Evolutionary conservation across 1,140 invertebrate species (phyloP).

Genomic region (Pomacea maculata): DNA sequence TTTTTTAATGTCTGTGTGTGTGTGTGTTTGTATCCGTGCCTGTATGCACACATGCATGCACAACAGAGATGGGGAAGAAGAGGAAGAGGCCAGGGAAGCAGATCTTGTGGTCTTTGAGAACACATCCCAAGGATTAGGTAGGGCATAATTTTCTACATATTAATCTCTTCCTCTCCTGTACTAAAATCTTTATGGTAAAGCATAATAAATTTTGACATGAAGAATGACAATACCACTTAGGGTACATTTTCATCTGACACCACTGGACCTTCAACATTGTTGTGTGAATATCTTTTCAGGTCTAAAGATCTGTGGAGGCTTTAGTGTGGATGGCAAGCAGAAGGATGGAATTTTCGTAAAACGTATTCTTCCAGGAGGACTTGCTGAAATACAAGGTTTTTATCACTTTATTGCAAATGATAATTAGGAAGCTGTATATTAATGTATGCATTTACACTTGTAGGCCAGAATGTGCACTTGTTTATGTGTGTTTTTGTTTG

Average conservation of each 20-base stretch:
- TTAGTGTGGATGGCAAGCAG: constrained; percentile 49
- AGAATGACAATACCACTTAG: neutral
- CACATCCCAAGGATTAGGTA: constrained; percentile 56
- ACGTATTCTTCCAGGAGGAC: constrained; percentile 53
- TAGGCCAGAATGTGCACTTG: neutral
- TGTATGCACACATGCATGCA: constrained; percentile 1
- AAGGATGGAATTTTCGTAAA: constrained; percentile 59
- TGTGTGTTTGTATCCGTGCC: neutral
- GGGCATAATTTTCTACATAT: neutral
- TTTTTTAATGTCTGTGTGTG: neutral
- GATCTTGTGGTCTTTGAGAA: constrained; percentile 50
- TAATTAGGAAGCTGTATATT: neutral
- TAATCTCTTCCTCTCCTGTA: neutral
- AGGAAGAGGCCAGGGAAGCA: constrained; percentile 43
- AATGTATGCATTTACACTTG: neutral
- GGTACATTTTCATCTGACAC: too few relatives aligned
- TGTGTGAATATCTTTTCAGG: constrained; percentile 32
- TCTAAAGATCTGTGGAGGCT: constrained; percentile 61
- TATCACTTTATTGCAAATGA: neutral
- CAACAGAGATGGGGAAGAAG: constrained; percentile 29
- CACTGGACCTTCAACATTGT: too few relatives aligned
- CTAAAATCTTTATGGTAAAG: neutral
- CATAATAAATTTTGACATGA: neutral
- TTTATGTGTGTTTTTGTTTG: neutral
- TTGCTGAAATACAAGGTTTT: constrained; percentile 55